phyloP scores from a whole-genome alignment of 1,140 invertebrate species.

The Orius laevigatus region DNA sequence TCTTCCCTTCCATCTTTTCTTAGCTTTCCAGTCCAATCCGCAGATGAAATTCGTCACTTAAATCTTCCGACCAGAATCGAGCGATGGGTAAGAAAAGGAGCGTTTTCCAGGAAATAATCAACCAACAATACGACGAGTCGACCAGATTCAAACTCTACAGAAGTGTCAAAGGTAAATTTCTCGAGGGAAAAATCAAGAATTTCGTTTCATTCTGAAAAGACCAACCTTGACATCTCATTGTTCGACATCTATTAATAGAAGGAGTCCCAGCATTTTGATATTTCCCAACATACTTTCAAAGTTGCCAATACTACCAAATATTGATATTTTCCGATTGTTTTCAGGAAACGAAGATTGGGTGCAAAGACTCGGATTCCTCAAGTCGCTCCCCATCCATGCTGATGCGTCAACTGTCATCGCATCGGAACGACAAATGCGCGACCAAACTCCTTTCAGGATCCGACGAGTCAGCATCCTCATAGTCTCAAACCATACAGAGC shows the following conservation, averaged over 20 bases:
- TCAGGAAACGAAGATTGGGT: conserved; percentile 25
- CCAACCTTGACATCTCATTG: no score
- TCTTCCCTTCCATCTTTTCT: no score
- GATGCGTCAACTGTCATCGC: conserved; percentile 83
- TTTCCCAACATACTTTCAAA: neutral
- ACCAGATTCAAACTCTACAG: conserved; percentile 30
- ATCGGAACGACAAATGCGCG: conserved; percentile 65
- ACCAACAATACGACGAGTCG: conserved; percentile 32
- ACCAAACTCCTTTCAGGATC: conserved; percentile 61
- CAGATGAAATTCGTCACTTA: no score
- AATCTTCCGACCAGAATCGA: neutral
- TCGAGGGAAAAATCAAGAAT: no score
- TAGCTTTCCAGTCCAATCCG: no score
- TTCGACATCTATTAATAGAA: no score
- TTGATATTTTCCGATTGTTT: conserved; percentile 7
- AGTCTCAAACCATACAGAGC: conserved; percentile 50
- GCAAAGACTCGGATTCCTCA: conserved; percentile 44
- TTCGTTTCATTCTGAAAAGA: no score
- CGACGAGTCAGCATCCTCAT: conserved; percentile 67
- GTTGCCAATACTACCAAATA: neutral
- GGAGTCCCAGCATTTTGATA: no score
- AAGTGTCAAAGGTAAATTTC: conserved; percentile 31
- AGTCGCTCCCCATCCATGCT: conserved; percentile 47
- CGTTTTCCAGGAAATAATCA: conserved; percentile 33
- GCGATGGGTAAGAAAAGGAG: conserved; percentile 16